Conservation (phyloP, 2,797 vertebrate species). For the Sebastes flavidus region DNA sequence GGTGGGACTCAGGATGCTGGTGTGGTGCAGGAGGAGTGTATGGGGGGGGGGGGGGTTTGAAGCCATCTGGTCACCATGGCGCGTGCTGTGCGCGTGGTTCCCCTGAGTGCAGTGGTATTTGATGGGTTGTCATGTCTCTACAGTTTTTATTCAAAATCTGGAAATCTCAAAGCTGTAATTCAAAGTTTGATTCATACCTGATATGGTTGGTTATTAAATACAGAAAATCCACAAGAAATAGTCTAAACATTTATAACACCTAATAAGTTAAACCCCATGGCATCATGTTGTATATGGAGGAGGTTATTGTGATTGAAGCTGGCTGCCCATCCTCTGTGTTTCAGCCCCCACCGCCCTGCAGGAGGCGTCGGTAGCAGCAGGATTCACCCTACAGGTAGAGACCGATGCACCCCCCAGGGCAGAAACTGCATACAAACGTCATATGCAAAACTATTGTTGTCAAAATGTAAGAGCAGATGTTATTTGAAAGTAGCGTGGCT, state of each 20-base stretch:
- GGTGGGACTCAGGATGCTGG: constrained; percentile 22
- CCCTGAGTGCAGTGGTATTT: constrained; percentile 74
- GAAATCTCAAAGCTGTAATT: neutral
- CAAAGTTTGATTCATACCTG: neutral
- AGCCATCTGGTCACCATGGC: constrained; percentile 83
- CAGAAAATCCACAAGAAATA: neutral
- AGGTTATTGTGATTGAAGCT: neutral
- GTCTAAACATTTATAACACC: neutral
- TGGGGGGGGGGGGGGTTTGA: constrained; percentile 42
- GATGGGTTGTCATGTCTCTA: constrained; percentile 45
- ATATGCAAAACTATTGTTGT: constrained; percentile 79
- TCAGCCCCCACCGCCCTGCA: constrained; percentile 26
- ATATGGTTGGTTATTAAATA: rapidly evolving
- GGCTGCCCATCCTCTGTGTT: neutral
- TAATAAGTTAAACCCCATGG: neutral
- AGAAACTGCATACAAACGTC: constrained; percentile 57
- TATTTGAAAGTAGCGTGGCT: constrained; percentile 82
- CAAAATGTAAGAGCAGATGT: constrained; percentile 80
- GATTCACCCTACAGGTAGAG: constrained; percentile 54
- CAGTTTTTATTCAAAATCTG: constrained; percentile 21
- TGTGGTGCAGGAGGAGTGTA: constrained; percentile 19
- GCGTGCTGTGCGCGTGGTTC: constrained; percentile 86
- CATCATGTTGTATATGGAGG: neutral
- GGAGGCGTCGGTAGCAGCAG: constrained; percentile 22
- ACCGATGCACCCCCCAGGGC: constrained; percentile 15